These are phyloP conservation scores for Mystacornis crossleyi DNA, from an alignment of 2,113 vertebrate species.

Conservation along the genomic window DNA sequence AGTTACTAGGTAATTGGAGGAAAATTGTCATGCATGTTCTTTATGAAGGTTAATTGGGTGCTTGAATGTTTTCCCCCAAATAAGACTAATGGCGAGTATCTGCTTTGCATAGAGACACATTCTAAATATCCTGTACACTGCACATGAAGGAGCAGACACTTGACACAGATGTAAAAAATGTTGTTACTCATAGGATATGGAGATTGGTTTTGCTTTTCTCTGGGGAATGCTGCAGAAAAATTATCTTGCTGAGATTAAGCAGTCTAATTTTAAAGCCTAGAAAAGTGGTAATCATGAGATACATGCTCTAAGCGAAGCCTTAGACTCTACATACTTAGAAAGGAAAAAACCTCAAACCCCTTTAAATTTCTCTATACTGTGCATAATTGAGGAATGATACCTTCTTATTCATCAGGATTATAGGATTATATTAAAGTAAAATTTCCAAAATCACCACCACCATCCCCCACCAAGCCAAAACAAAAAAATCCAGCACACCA, in stretches of 20 bases:
- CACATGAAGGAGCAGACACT: not conserved
- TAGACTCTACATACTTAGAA: not conserved
- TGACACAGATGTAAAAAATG: not conserved
- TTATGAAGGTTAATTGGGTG: not conserved
- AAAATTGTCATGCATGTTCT: not conserved
- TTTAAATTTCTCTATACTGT: not conserved
- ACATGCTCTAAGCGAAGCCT: not conserved
- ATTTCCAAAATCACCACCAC: not conserved
- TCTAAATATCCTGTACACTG: not conserved
- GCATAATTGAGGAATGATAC: not conserved
- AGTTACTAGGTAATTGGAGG: not conserved
- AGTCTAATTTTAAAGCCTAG: not conserved
- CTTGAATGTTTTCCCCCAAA: not conserved
- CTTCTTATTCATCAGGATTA: not conserved
- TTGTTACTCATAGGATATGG: not conserved
- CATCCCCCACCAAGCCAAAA: not conserved
- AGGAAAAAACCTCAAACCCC: not conserved
- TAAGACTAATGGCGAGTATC: not conserved
- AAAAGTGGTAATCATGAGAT: not conserved
- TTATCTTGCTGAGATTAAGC: not conserved
- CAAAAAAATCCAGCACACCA: not conserved
- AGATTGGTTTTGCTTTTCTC: not conserved
- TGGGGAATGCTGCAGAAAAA: not conserved
- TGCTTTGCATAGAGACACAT: not conserved
- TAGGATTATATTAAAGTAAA: not conserved